These are phyloP conservation scores for Hydrotaea cyrtoneurina DNA, from an alignment of 2,888 invertebrate genomes.

Conservation along the genomic window DNA sequence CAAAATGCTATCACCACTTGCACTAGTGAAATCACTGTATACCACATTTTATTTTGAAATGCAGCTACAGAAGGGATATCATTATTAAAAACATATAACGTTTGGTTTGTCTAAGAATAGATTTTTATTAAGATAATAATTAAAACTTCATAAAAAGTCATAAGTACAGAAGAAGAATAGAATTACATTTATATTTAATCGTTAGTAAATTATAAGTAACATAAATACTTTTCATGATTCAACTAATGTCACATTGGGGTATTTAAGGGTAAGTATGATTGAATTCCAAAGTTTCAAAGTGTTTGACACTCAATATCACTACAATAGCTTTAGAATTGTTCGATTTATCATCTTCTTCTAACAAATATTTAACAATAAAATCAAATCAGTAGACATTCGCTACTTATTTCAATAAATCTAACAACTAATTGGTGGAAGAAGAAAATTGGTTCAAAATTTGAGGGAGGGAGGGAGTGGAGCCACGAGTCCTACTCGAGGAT, in stretches of 20 bases:
- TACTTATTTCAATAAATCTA: too few species aligned
- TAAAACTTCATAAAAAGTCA: not conserved
- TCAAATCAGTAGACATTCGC: too few species aligned
- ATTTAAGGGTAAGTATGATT: slow-evolving; percentile 43
- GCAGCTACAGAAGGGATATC: too few species aligned
- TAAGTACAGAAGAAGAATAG: not conserved
- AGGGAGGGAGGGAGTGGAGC: too few species aligned
- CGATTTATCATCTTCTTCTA: not conserved
- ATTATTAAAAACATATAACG: not conserved
- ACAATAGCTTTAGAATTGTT: slow-evolving; percentile 23
- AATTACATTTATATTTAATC: not conserved
- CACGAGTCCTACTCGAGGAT: too few species aligned
- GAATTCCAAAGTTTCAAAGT: slow-evolving; percentile 55
- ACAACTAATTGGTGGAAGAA: too few species aligned
- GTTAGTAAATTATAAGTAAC: not conserved
- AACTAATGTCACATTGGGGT: not conserved
- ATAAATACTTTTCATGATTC: not conserved
- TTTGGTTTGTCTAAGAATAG: slow-evolving; percentile 3
- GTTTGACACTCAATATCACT: slow-evolving; percentile 65
- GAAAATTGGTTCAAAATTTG: too few species aligned
- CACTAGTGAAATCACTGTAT: too few species aligned
- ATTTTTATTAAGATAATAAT: not conserved
- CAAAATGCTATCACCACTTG: too few species aligned
- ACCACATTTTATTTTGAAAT: too few species aligned
- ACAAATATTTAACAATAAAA: too few species aligned